Evolutionary conservation across 30 jellyfish, hydroid and myxozoan genomes (phyloP).

Genomic region (Turritopsis rubra): DNA sequence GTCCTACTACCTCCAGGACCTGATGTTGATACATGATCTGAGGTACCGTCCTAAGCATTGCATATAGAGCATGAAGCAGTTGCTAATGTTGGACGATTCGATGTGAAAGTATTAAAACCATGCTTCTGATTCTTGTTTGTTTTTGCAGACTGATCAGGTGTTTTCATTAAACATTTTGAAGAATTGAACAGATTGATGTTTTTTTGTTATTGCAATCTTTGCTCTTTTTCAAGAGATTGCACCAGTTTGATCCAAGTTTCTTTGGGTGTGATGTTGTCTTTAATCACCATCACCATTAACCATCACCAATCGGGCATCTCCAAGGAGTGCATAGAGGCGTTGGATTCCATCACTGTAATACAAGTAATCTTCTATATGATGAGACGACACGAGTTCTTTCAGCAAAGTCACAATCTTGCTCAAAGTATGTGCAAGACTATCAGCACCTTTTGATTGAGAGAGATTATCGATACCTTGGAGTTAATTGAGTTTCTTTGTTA

Average conservation of each 20-base stretch:
- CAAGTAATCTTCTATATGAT: slow-evolving; percentile 14
- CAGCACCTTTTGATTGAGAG: slow-evolving; percentile 16
- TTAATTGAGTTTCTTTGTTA: slow-evolving; percentile 6
- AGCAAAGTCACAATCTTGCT: slow-evolving; percentile 21
- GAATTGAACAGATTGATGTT: background rate
- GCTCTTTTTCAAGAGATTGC: slow-evolving; percentile 26
- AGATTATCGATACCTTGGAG: slow-evolving; percentile 6
- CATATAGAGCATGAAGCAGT: background rate
- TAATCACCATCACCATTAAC: slow-evolving; percentile 1
- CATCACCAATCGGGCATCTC: slow-evolving; percentile 17
- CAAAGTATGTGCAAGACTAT: background rate
- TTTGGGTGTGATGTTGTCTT: slow-evolving; percentile 18
- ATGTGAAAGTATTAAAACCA: background rate
- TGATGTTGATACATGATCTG: slow-evolving; percentile 21
- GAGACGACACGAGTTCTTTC: slow-evolving; percentile 26
- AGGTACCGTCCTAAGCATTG: slow-evolving; percentile 15
- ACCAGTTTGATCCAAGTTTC: slow-evolving; percentile 23
- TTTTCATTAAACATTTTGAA: too few species aligned
- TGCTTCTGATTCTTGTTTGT: background rate
- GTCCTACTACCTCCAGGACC: slow-evolving; percentile 25
- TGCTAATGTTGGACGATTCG: background rate
- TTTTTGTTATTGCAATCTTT: slow-evolving; percentile 8
- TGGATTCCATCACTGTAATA: slow-evolving; percentile 13
- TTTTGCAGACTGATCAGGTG: background rate
- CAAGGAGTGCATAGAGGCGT: slow-evolving; percentile 14